Evolutionary conservation across 2,888 invertebrate species (phyloP), one percentile per base, ranked within the genome.

Genomic region (Cheilosia scutellata): DNA sequence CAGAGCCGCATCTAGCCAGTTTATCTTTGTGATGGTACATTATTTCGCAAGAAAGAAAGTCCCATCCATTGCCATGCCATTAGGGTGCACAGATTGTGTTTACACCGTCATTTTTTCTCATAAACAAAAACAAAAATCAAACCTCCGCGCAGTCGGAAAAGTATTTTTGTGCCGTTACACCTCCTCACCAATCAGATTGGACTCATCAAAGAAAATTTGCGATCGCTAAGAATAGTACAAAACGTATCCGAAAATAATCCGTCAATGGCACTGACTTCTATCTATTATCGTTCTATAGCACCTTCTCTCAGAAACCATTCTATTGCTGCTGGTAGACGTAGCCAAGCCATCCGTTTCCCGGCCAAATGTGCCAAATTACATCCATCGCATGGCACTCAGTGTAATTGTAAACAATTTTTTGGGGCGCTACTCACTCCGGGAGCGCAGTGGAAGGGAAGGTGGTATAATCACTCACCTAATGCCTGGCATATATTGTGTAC

Each of bases 351-450:
- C 27, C 47, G n/a, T 9, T 37, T 55, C 55, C 44, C 29, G 58
- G 76, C 51, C 51, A 78, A 83, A 68, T 74, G 72, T 68, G 72
- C 79, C 57, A 79, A 83, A 74, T 79, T 68, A 83, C 74, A 83
- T 79, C 62, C 66, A 83, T 83, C 72, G 62, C 55, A 66, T 63
- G 62, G 72, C 68, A 74, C 74, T 83, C 74, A 51, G 62, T 74
- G 68, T 68, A 63, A 62, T 83, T 74, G 79, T 83, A 83, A 79
- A 70, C 83, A 79, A 79, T 62, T 83, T 62, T 47, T 40, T 6
- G 9, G 9, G 74, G 33, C 29, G 33, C 42, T n/a, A 37, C 11
- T 5, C 31, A 40, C 2, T 55, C 0, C 13, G 27, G 16, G 1
- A 2, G 20, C 20, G 20, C 20, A 0, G 20, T 20, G 2, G 20